Evolutionary conservation across 2,113 vertebrate species (phyloP).

Genomic region (Platanista minor): DNA sequence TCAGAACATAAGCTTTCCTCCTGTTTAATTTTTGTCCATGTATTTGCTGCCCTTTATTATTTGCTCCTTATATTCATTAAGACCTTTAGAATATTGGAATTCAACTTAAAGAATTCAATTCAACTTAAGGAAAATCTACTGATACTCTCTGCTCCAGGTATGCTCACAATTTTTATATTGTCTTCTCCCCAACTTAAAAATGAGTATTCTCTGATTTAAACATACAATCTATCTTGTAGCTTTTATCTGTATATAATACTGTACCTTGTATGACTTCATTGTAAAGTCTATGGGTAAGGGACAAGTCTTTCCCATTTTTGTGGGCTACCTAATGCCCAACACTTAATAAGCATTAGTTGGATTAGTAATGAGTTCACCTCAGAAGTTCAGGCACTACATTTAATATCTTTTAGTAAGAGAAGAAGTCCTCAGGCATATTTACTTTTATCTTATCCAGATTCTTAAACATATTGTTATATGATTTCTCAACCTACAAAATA

Average conservation of each 20-base stretch:
- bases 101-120: background rate
- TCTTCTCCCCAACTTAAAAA: background rate
- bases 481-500: background rate
- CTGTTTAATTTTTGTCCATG: background rate
- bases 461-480: background rate
- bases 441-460: background rate
- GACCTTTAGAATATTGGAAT: background rate
- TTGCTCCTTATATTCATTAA: background rate
- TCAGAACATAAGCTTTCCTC: background rate
- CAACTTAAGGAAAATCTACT: background rate
- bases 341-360: background rate
- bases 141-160: background rate
- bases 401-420: background rate
- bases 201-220: background rate
- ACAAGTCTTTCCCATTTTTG: background rate
- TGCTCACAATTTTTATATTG: background rate
- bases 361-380: background rate
- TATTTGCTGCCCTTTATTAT: background rate
- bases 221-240: background rate
- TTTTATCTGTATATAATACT: background rate
- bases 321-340: background rate
- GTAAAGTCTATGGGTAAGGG: background rate
- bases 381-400: background rate
- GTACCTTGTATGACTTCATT: background rate
- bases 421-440: background rate